Conservation (phyloP, 2,797 vertebrate species). For the Gouania willdenowi region DNA sequence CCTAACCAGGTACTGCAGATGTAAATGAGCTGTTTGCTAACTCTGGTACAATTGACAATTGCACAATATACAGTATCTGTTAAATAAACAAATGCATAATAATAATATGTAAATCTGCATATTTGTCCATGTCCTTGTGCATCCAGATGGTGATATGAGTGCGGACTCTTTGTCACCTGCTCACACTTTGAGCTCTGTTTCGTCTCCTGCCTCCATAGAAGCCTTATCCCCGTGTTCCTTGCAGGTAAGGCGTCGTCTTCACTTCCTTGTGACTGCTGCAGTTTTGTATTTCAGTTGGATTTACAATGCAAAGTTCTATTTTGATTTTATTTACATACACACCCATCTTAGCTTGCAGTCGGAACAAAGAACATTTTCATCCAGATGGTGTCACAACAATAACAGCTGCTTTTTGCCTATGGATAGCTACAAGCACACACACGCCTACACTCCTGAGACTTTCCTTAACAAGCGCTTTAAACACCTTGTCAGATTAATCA, state of each 20-base stretch:
- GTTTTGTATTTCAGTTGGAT: conserved; percentile 20
- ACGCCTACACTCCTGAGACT: conserved; percentile 31
- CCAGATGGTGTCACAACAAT: conserved; percentile 53
- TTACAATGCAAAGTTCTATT: conserved; percentile 46
- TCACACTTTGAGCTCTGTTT: conserved; percentile 76
- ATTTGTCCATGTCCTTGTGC: conserved; percentile 47
- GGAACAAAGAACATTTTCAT: conserved; percentile 2
- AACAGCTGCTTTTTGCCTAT: conserved; percentile 58
- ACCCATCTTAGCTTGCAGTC: neutral
- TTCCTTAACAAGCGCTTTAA: conserved; percentile 68
- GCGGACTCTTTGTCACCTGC: conserved; percentile 79
- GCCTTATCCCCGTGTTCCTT: conserved; percentile 75
- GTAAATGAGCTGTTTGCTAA: no score
- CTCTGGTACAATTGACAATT: no score
- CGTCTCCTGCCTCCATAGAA: conserved; percentile 80
- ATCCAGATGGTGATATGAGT: conserved; percentile 75
- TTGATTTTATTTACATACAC: conserved; percentile 29
- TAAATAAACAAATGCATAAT: no score
- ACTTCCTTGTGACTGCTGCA: conserved; percentile 14
- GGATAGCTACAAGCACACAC: conserved; percentile 5
- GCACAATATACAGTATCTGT: no score
- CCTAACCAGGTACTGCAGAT: no score
- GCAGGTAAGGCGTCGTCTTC: conserved; percentile 76
- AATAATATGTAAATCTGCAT: no score
- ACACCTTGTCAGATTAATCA: conserved; percentile 72